A percentile compares a stretch with the other conserved stretches of the same genome.
These are phyloP conservation scores for Phasia obesa DNA, from an alignment of 2,888 invertebrate species.

Conservation along the genomic window DNA sequence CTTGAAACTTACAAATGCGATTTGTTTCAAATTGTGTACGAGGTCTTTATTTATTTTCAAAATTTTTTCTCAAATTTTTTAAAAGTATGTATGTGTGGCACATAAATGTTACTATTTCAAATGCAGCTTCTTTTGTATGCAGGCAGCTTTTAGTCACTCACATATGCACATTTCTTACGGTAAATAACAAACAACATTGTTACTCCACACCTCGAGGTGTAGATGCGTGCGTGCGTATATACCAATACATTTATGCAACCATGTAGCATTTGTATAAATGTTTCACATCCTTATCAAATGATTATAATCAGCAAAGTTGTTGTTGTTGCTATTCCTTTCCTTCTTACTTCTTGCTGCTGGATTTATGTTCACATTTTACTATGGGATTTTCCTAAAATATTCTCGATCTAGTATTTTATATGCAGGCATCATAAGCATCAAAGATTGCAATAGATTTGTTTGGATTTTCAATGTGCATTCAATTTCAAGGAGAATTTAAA, in stretches of 20 bases:
- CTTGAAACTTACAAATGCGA: constrained; percentile 40
- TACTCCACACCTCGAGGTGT: constrained; percentile 20
- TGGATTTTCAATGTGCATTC: constrained; percentile 28
- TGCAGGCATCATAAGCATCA: constrained; percentile 29
- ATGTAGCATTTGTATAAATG: constrained; percentile 25
- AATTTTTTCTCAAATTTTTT: not conserved
- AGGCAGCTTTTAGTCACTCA: not conserved
- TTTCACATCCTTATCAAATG: constrained; percentile 58
- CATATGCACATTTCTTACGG: constrained; percentile 21
- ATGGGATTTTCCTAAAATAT: constrained; percentile 19
- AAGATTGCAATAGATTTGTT: constrained; percentile 32
- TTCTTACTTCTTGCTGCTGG: constrained; percentile 8
- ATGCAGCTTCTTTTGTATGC: not conserved
- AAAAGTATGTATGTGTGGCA: constrained; percentile 26
- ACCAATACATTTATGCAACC: constrained; percentile 14
- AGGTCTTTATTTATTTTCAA: constrained; percentile 24
- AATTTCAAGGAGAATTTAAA: constrained; percentile 46
- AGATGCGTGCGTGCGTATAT: not conserved
- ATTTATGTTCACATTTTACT: constrained; percentile 37
- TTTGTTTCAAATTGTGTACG: constrained; percentile 52
- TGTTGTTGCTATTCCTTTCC: constrained; percentile 31
- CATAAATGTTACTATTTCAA: constrained; percentile 31
- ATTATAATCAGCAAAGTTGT: constrained; percentile 47
- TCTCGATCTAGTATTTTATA: constrained; percentile 19
- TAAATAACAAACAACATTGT: constrained; percentile 38